These are phyloP conservation scores for Pachydiplax longipennis DNA, from an alignment of 2,888 invertebrate genomes.

Conservation along the genomic window DNA sequence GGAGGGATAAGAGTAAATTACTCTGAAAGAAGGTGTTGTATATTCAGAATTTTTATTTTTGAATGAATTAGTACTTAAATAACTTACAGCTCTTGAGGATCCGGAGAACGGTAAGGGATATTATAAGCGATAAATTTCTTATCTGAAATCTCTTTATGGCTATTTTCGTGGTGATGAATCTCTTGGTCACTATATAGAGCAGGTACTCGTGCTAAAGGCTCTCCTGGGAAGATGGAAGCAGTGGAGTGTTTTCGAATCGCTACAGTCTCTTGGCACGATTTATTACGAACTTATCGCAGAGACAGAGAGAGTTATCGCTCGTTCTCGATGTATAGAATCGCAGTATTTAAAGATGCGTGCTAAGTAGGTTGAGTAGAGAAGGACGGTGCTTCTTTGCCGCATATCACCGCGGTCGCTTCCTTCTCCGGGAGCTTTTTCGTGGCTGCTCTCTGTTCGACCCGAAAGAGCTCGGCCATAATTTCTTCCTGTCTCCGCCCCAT, in stretches of 20 bases:
- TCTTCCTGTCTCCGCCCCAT: neutral
- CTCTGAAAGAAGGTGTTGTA: too few relatives aligned
- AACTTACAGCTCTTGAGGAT: too few relatives aligned
- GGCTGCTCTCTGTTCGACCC: neutral
- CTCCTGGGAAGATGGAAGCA: neutral
- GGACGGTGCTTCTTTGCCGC: neutral
- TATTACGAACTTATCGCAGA: conserved; percentile 21
- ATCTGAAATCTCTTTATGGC: too few relatives aligned
- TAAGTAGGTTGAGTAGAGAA: neutral
- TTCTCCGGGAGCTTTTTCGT: neutral
- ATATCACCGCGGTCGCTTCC: neutral
- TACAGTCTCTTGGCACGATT: neutral
- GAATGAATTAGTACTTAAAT: too few relatives aligned
- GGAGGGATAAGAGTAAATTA: neutral
- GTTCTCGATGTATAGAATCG: neutral
- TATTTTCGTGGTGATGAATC: too few relatives aligned
- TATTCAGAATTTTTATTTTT: too few relatives aligned
- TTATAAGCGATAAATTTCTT: too few relatives aligned
- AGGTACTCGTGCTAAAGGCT: too few relatives aligned
- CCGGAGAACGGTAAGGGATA: too few relatives aligned
- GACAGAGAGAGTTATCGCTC: neutral
- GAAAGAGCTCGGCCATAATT: neutral
- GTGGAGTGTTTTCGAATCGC: neutral
- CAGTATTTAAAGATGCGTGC: conserved; percentile 11
- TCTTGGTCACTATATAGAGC: too few relatives aligned